These are phyloP conservation scores for Todiramphus saurophagus DNA, from an alignment of 2,113 vertebrate species.

Conservation along the genomic window DNA sequence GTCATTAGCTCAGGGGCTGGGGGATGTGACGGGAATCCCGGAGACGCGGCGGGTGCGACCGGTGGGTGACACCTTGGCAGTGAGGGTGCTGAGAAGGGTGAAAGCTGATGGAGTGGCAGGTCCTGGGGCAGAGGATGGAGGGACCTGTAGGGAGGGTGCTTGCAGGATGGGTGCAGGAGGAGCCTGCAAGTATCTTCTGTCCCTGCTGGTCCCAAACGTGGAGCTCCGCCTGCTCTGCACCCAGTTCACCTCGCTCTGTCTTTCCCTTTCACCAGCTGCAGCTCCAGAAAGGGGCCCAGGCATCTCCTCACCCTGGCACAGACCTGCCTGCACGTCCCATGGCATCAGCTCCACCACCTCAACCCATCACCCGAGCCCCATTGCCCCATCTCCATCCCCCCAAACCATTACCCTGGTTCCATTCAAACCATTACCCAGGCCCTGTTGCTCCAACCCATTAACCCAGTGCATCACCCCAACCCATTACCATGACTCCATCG, in stretches of 20 bases:
- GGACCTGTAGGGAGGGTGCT: fast-evolving
- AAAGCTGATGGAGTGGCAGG: fast-evolving
- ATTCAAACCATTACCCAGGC: neutral
- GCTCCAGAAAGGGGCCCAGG: fast-evolving
- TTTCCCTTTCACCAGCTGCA: neutral
- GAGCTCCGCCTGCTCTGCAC: neutral
- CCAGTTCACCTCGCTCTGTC: fast-evolving
- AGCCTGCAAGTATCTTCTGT: fast-evolving
- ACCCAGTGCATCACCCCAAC: too few species aligned
- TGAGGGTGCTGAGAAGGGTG: fast-evolving
- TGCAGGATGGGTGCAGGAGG: neutral
- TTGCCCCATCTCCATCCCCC: neutral
- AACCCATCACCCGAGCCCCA: too few species aligned
- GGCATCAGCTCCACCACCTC: neutral
- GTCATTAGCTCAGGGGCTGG: conserved; percentile 50
- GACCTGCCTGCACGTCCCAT: fast-evolving
- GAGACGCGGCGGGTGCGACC: neutral
- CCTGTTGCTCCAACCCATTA: too few species aligned
- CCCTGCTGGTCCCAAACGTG: fast-evolving
- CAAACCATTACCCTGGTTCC: neutral
- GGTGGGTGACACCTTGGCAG: neutral
- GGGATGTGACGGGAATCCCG: conserved; percentile 3
- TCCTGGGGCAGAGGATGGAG: fast-evolving
- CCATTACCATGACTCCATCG: neutral
- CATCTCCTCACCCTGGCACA: fast-evolving